Conservation (phyloP, 2,113 vertebrate species). For the Ammodytes marinus region DNA sequence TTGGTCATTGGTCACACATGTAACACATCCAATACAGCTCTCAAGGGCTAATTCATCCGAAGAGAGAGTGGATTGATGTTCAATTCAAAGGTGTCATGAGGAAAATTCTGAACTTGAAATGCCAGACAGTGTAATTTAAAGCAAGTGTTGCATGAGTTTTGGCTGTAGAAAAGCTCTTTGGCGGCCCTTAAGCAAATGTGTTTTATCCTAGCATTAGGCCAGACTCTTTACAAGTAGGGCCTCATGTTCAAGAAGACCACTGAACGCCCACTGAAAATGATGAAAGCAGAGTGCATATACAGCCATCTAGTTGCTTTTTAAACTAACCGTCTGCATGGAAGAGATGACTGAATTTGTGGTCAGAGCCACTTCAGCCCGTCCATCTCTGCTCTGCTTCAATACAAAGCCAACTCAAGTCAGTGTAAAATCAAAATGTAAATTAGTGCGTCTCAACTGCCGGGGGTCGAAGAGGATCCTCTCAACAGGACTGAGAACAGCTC, state of each 20-base stretch:
- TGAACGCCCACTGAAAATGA: constrained; percentile 45
- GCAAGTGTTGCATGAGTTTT: constrained; percentile 33
- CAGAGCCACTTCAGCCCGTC: constrained; percentile 51
- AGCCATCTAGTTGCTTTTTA: constrained; percentile 35
- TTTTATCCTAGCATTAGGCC: constrained; percentile 55
- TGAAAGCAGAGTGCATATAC: constrained; percentile 33
- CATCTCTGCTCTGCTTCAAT: constrained; percentile 44
- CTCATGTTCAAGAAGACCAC: constrained; percentile 51
- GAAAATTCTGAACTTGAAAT: constrained; percentile 35
- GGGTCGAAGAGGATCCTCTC: constrained; percentile 52
- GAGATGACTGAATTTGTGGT: constrained; percentile 51
- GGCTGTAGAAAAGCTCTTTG: constrained; percentile 42
- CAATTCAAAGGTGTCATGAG: constrained; percentile 41
- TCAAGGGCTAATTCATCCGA: constrained; percentile 1
- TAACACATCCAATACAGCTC: constrained; percentile 14
- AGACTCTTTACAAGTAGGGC: constrained; percentile 53
- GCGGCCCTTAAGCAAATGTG: constrained; percentile 62
- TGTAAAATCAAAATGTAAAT: constrained; percentile 76
- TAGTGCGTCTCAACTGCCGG: constrained; percentile 16
- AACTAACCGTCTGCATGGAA: constrained; percentile 41
- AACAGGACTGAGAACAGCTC: constrained; percentile 23
- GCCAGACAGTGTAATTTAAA: constrained; percentile 44
- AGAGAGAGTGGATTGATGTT: constrained; percentile 36
- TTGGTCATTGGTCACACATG: constrained; percentile 8
- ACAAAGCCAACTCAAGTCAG: constrained; percentile 43